Base-by-base conservation (phyloP, 2,113 vertebrate species). In the Fregata magnificens region DNA sequence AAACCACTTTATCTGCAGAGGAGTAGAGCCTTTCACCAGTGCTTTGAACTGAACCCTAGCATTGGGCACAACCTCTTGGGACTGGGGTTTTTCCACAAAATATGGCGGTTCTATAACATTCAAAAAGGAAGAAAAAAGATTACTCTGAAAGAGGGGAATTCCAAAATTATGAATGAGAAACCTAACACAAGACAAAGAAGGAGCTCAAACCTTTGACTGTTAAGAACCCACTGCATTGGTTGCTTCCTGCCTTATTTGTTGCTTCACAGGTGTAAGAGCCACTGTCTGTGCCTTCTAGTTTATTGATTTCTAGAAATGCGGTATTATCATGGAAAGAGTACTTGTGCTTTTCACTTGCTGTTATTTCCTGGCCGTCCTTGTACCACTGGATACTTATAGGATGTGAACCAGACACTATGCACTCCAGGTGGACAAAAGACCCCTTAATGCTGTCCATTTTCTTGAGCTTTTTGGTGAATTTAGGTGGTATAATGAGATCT, bases 401-500 rank as follows among this genome's bases (percentile, higher is more conserved):
- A 97, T 99, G 98, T 3, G 99, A 99, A 62, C 99, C 99, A 73
- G 99, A 99, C 42, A 99, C 99, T 79, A 99, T 99, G 85, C 99
- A 99, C 67, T 99, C 99, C 97, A 99, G 97, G 63, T 99, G 99
- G 79, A 99, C 98, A 82, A 99, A 99, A 38, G 99, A 99, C 13
- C 99, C 99, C 97, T 99, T 99, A 95, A 99, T 99, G 86, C 99
- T 99, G 97, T 99, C 99, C 95, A 98, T 98, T 98, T 99, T 98
- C 98, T 99, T 99, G 81, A 99, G 98, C 78, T 99, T 99, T 98
- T 99, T 99, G 67, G 99, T 99, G 92, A 99, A 99, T 81, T 99
- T 99, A 12, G 99, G 99, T 82, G 99, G 99, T 97, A 99, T 99
- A 95, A 99, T 99, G 97, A 99, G 99, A 99, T 99, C 99, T 99